phyloP scores from a whole-genome alignment of 2,888 invertebrate species.

The Troilus luridus region DNA sequence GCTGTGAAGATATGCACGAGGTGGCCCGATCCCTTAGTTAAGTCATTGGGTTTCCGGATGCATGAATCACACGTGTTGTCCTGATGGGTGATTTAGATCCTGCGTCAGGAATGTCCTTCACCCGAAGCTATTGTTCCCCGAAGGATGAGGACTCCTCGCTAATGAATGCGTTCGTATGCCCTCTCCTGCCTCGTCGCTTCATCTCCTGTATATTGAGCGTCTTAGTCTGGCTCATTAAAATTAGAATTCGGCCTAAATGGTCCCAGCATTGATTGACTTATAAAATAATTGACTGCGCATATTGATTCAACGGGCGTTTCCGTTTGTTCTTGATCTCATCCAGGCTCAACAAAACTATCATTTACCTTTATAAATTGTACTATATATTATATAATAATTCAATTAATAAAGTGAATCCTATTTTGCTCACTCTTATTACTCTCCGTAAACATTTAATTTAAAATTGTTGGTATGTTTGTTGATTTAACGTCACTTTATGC shows the following conservation, averaged over 20 bases:
- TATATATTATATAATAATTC: no score
- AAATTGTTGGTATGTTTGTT: no score
- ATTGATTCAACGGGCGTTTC: not conserved
- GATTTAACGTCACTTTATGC: no score
- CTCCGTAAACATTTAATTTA: no score
- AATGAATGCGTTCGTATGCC: constrained; percentile 44
- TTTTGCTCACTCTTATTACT: no score
- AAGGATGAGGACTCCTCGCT: not conserved
- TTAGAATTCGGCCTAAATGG: constrained; percentile 11
- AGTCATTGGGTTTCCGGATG: constrained; percentile 18
- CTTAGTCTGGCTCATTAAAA: not conserved
- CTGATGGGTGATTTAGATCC: constrained; percentile 50
- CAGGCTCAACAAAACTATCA: no score
- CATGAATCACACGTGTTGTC: constrained; percentile 47
- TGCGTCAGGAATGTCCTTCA: constrained; percentile 21
- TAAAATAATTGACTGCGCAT: not conserved
- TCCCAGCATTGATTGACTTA: constrained; percentile 3
- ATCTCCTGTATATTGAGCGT: not conserved
- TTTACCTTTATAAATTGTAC: no score
- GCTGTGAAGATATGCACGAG: constrained; percentile 25
- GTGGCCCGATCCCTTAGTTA: not conserved
- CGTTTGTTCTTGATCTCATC: no score
- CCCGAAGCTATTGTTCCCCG: constrained; percentile 37
- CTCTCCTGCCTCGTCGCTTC: not conserved
- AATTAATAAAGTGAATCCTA: no score